phyloP scores from a whole-genome alignment of 2,113 vertebrate species.

The Xerus inauris region DNA sequence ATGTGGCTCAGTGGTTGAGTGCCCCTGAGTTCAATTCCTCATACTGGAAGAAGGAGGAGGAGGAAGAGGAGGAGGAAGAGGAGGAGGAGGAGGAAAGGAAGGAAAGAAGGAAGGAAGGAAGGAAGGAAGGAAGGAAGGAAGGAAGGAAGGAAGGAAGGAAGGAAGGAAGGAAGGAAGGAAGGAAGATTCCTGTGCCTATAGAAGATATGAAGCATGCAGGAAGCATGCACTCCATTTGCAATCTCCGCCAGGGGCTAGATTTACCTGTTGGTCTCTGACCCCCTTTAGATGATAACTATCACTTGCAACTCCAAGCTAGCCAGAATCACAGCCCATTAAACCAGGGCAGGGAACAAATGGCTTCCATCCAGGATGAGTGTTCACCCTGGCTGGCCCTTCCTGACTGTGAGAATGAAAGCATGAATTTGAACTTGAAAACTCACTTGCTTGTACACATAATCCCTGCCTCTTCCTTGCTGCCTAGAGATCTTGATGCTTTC shows the following conservation, averaged over 20 bases:
- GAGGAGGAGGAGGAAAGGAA: no score
- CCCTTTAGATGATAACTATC: not conserved
- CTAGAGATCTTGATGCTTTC: not conserved
- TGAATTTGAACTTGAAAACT: constrained; percentile 34
- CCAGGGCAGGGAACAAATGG: not conserved
- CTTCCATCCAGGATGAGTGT: not conserved
- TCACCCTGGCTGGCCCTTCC: not conserved
- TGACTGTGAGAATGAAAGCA: not conserved
- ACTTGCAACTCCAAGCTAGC: not conserved
- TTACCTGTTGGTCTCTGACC: not conserved
- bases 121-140: no score
- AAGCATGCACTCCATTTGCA: not conserved
- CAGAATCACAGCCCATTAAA: not conserved
- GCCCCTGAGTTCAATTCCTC: no score
- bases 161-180: no score
- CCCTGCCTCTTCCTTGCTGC: not conserved
- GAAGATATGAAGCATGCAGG: not conserved
- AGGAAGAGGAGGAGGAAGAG: no score
- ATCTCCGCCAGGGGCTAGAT: no score
- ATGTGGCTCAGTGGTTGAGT: no score
- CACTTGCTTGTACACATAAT: not conserved
- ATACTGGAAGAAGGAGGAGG: no score
- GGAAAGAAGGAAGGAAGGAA: no score
- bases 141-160: no score
- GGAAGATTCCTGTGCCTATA: not conserved